Base-by-base conservation (phyloP, 2,888 invertebrate genomes). In the Apotomis capreana region DNA sequence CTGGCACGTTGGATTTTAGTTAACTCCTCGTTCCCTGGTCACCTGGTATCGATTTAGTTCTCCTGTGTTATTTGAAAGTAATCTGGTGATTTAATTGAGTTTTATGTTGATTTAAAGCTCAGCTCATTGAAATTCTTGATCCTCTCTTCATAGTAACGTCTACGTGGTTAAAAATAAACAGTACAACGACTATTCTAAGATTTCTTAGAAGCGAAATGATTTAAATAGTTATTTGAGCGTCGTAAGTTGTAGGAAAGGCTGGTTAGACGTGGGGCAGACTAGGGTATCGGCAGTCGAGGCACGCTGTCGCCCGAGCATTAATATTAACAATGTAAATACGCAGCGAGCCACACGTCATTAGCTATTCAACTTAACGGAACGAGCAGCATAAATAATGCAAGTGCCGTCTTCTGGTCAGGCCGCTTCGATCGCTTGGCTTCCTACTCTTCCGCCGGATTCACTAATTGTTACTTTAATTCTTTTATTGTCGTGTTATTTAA, bases 341-440 rank as follows among this genome's bases (percentile, higher is more conserved):
- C 82, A 80, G 76, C 74, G 73, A 75, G 77, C 74, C 72, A 72
- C 72, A 87, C 84, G 76, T 88, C 90, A 89, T 91, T 91, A 89
- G 86, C 79, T 82, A 90, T 88, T 86, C 91, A 87, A 86, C 87
- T 89, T 90, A 88, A 90, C 91, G 91, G 90, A 90, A 91, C 90
- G 85, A 74, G 74, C 74, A 73, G 76, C 80, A 90, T 90, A 87
- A 84, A 89, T 89, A 85, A 89, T 88, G 85, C 89, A 88, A 74
- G 77, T 81, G 86, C 84, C 82, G 78, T 78, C 78, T 70, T 58
- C 65, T 82, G 84, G 83, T 81, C 81, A 81, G 78, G 75, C 76
- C 74, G 78, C 79, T 78, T 73, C 74, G 67, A 73, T 74, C 68
- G 73, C 75, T 73, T 70, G 75, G 74, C 75, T 74, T 84, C 83